Evolutionary conservation across 2,797 vertebrate species (phyloP).

Genomic region (Sparus aurata): DNA sequence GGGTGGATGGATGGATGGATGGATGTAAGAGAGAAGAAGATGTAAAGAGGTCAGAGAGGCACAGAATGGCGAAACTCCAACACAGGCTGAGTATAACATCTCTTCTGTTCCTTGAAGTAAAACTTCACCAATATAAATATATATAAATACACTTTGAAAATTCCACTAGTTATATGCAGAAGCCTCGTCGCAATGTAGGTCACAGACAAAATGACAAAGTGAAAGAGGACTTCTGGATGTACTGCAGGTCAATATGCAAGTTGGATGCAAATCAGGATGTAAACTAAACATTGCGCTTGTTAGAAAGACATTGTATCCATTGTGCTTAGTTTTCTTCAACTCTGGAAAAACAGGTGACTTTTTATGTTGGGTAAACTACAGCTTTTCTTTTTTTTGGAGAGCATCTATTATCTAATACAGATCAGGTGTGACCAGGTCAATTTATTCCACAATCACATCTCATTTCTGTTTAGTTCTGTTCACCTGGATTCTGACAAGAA

Average conservation of each 20-base stretch:
- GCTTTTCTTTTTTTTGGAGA: background rate
- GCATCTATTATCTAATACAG: background rate
- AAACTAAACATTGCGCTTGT: background rate
- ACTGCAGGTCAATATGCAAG: background rate
- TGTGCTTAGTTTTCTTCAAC: background rate
- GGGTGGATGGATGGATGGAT: constrained; percentile 58
- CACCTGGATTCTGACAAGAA: background rate
- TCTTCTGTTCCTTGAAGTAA: constrained; percentile 26
- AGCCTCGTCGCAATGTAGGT: background rate
- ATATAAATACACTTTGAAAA: constrained; percentile 4
- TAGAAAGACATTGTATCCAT: background rate
- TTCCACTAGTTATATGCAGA: background rate
- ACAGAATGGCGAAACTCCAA: constrained; percentile 70
- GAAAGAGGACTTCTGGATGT: background rate
- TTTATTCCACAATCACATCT: too few relatives aligned
- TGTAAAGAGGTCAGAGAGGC: constrained; percentile 81
- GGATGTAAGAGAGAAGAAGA: constrained; percentile 68
- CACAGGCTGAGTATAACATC: constrained; percentile 34
- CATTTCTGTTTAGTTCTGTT: too few relatives aligned
- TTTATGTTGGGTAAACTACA: background rate
- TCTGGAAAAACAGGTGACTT: background rate
- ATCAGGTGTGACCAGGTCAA: background rate
- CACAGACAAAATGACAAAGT: background rate
- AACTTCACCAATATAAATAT: too few relatives aligned
- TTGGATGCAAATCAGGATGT: too few relatives aligned